Evolutionary conservation across 1,140 invertebrate genomes (phyloP), one percentile per base, ranked within the genome.

Genomic region (Neodiprion fabricii): DNA sequence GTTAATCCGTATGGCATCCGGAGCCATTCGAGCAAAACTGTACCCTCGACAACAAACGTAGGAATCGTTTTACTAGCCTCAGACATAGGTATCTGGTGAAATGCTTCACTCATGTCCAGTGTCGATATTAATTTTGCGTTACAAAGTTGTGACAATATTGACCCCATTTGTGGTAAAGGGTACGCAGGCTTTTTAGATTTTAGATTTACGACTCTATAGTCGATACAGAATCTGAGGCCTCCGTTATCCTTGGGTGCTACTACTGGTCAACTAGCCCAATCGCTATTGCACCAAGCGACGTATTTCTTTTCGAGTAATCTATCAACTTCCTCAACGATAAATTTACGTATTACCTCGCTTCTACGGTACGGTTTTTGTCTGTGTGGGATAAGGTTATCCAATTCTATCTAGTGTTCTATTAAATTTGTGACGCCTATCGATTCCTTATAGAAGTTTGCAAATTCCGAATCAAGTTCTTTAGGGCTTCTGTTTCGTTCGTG

Each of bases 41-140:
- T 21, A 21, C 17, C 17, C 17, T 21, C 17, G 17, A 21, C 17
- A 21, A 21, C 17, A 21, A 21, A 21, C 17, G 17, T 21, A 21
- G 17, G 17, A 21, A 21, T 21, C 17, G 17, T 21, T 21, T 21
- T 21, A 21, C 17, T 21, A 21, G 17, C 17, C 17, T 21, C 17
- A 21, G 17, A 21, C 17, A 21, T 21, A 21, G 17, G 17, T 21
- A 21, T 21, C 17, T 21, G 17, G 17, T 21, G 17, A 21, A 21
- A 21, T 21, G 17, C 17, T 21, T 70, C 21, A 48, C 80, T 84
- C 23, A 85, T 71, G 72, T 84, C 80, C 7, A 85, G 14, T 7
- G 80, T 78, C 5, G 79, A 70, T 9, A 70, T 70, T 21, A 21
- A 23, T 70, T 70, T 70, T 8, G 69, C 69, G 9, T 70, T 23